Conservation (phyloP, 2,113 vertebrate genomes). For the Petrocephalus zakoni region DNA sequence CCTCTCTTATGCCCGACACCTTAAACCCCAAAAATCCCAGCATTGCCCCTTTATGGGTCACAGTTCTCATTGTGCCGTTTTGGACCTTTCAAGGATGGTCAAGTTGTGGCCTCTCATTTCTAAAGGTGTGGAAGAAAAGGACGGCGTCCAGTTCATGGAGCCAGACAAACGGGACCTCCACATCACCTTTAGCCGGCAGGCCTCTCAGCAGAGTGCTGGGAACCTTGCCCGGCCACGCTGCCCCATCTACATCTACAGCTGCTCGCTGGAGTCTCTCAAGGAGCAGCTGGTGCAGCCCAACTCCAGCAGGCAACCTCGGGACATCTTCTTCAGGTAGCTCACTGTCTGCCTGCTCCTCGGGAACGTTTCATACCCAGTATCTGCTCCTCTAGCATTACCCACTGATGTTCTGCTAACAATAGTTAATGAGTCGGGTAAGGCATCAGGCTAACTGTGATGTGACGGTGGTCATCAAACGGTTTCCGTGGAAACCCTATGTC, state of each 20-base stretch:
- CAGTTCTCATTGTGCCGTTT: neutral
- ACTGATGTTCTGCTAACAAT: neutral
- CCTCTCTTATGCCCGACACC: neutral
- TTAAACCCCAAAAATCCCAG: neutral
- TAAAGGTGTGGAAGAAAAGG: slow-evolving; percentile 54
- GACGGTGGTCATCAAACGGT: neutral
- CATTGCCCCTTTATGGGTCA: neutral
- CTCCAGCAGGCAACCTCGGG: slow-evolving; percentile 63
- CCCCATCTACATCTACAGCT: slow-evolving; percentile 89
- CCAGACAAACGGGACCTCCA: slow-evolving; percentile 59
- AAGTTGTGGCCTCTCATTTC: neutral
- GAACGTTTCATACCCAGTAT: neutral
- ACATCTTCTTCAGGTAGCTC: slow-evolving; percentile 82
- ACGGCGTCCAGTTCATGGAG: slow-evolving; percentile 63
- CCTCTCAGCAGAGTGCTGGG: slow-evolving; percentile 63
- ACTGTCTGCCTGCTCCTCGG: neutral
- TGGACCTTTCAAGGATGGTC: neutral
- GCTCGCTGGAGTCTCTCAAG: slow-evolving; percentile 77
- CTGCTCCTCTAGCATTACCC: neutral
- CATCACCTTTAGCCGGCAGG: slow-evolving; percentile 65
- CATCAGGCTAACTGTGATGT: neutral
- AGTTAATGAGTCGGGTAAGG: neutral
- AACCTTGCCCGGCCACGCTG: slow-evolving; percentile 69
- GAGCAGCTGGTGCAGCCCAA: slow-evolving; percentile 79
- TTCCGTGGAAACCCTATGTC: neutral